These are phyloP conservation scores for Leptodactylus fallax DNA, from an alignment of 2,797 vertebrate species.

Conservation along the genomic window DNA sequence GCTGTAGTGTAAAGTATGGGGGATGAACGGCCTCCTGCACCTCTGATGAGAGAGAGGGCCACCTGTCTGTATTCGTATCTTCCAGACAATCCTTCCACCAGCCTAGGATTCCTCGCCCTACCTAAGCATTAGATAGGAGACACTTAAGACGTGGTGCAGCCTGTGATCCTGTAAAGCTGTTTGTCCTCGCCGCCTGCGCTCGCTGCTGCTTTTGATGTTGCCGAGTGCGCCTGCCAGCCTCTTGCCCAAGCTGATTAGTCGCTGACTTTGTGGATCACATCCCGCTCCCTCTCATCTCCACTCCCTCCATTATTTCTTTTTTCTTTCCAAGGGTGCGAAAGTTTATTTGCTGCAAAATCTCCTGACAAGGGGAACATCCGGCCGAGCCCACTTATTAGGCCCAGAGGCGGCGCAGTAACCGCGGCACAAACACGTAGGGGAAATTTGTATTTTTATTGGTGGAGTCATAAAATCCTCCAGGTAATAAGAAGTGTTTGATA, in stretches of 20 bases:
- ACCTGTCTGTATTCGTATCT: neutral
- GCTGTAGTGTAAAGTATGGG: neutral
- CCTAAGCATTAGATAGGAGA: slow-evolving; percentile 32
- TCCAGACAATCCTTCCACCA: neutral
- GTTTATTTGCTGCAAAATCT: slow-evolving; percentile 1
- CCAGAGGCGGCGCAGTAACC: neutral
- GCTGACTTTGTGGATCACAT: slow-evolving; percentile 22
- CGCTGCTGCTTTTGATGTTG: slow-evolving; percentile 48
- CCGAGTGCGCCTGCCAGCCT: neutral
- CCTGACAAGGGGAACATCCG: slow-evolving; percentile 8
- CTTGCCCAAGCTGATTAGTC: slow-evolving; percentile 35
- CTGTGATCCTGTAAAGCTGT: slow-evolving; percentile 4
- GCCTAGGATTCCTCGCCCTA: neutral
- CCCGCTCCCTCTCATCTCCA: slow-evolving; percentile 22
- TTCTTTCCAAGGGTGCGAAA: slow-evolving; percentile 28
- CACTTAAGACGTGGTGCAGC: slow-evolving; percentile 25
- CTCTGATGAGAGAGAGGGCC: too few relatives aligned
- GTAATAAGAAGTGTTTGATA: slow-evolving; percentile 18
- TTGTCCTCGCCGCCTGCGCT: neutral
- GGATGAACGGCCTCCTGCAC: neutral
- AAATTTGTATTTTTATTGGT: slow-evolving; percentile 33
- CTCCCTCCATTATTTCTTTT: slow-evolving; percentile 12
- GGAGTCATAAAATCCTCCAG: slow-evolving; percentile 4
- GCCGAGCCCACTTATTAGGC: neutral
- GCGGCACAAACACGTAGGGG: neutral